These are phyloP conservation scores for Sinocyclocheilus grahami DNA, from an alignment of 2,113 vertebrate genomes.

Conservation along the genomic window DNA sequence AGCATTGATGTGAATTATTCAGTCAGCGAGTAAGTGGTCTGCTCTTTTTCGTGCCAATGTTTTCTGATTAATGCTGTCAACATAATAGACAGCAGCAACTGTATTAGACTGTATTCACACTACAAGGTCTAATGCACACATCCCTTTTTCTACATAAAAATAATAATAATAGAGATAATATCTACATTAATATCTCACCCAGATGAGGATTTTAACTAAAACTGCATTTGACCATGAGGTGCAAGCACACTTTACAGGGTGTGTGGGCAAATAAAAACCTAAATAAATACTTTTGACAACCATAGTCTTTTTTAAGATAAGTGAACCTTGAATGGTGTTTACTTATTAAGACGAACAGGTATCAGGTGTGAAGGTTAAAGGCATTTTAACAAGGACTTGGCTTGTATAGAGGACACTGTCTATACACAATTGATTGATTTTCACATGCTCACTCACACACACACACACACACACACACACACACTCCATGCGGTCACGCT, in stretches of 20 bases:
- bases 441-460: not conserved
- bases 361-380: not conserved
- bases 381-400: not conserved
- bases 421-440: not conserved
- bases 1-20: not conserved
- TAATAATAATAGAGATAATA: not conserved
- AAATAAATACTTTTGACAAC: not conserved
- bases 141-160: not conserved
- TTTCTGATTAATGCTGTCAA: slow-evolving; percentile 29
- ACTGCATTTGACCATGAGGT: not conserved
- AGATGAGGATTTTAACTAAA: not conserved
- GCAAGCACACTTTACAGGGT: not conserved
- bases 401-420: not conserved
- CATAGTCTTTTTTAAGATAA: not conserved
- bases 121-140: slow-evolving; percentile 5
- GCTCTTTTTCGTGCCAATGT: not conserved
- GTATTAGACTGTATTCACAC: slow-evolving; percentile 17
- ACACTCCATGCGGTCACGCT: not conserved
- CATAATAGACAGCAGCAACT: slow-evolving; percentile 14
- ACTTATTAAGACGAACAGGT: not conserved
- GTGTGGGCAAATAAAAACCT: not conserved
- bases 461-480: slow-evolving; percentile 3
- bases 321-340: not conserved
- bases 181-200: not conserved
- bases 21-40: not conserved